Percentiles rank a stretch among this genome's conserved stretches.
These are phyloP conservation scores for Drosophila sulfurigaster DNA, from an alignment of 1,140 invertebrate species.

Conservation along the genomic window DNA sequence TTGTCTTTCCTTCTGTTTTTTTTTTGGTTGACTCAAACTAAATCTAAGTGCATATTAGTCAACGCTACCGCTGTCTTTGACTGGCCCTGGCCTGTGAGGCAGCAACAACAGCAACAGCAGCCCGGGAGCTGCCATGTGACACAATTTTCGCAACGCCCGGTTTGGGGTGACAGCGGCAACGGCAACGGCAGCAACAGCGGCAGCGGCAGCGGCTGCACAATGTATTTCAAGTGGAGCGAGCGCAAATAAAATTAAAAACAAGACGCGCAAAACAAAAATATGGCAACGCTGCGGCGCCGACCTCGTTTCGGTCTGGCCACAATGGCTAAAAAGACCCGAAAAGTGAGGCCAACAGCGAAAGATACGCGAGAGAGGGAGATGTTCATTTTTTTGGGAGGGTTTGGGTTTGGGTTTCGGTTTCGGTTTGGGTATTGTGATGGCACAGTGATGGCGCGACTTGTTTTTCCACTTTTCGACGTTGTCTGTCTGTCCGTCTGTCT, in stretches of 20 bases:
- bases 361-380: neutral
- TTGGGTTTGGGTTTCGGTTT: neutral
- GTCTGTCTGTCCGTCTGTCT: slow-evolving; percentile 26
- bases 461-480: slow-evolving; percentile 72
- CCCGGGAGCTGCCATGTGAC: slow-evolving; percentile 47
- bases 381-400: slow-evolving; percentile 1
- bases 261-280: slow-evolving; percentile 65
- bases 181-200: slow-evolving; percentile 25
- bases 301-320: slow-evolving; percentile 66
- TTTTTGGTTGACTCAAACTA: slow-evolving; percentile 33
- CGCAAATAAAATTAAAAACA: slow-evolving; percentile 79
- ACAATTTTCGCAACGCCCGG: slow-evolving; percentile 33
- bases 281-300: slow-evolving; percentile 75
- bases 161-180: neutral
- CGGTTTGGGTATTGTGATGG: neutral
- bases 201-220: slow-evolving; percentile 60
- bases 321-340: slow-evolving; percentile 40
- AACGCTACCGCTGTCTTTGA: slow-evolving; percentile 62
- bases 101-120: slow-evolving; percentile 2
- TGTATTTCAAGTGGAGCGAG: slow-evolving; percentile 80
- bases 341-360: neutral
- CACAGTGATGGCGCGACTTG: slow-evolving; percentile 55
- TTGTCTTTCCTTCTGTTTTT: too few relatives aligned
- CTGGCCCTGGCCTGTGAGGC: slow-evolving; percentile 57
- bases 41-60: slow-evolving; percentile 71